phyloP scores from a whole-genome alignment of 2,888 invertebrate species.

The Disparrhopalites patrizii region DNA sequence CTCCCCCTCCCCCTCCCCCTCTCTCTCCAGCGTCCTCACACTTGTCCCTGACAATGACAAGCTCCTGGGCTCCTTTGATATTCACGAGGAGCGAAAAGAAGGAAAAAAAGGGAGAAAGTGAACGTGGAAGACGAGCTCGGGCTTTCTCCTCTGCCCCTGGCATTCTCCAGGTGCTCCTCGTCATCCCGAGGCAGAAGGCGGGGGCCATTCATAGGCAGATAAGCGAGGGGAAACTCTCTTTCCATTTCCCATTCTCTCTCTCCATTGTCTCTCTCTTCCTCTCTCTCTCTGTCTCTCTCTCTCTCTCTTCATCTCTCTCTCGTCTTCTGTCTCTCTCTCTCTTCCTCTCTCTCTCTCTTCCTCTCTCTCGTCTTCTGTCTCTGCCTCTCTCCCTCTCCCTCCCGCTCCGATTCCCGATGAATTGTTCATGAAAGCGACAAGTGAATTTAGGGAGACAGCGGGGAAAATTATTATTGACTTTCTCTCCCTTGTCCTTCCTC shows the following conservation, averaged over 20 bases:
- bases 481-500: not conserved
- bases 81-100: not conserved
- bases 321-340: not conserved
- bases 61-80: not conserved
- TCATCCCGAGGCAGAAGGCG: not conserved
- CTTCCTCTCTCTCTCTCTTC: not conserved
- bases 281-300: constrained; percentile 1
- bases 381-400: not conserved
- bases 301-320: not conserved
- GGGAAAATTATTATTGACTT: not conserved
- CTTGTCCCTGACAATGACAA: not conserved
- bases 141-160: not conserved
- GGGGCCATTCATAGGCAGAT: not conserved
- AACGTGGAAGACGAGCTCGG: not conserved
- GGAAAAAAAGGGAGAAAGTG: not conserved
- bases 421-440: no score
- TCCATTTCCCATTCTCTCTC: not conserved
- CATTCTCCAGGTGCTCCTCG: not conserved
- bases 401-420: no score
- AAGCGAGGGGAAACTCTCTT: not conserved
- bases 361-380: not conserved
- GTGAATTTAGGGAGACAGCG: no score
- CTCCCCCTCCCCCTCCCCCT: not conserved
- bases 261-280: not conserved
- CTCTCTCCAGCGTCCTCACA: not conserved